Base-by-base conservation (phyloP, 2,113 vertebrate species). In the Sapayoa aenigma region DNA sequence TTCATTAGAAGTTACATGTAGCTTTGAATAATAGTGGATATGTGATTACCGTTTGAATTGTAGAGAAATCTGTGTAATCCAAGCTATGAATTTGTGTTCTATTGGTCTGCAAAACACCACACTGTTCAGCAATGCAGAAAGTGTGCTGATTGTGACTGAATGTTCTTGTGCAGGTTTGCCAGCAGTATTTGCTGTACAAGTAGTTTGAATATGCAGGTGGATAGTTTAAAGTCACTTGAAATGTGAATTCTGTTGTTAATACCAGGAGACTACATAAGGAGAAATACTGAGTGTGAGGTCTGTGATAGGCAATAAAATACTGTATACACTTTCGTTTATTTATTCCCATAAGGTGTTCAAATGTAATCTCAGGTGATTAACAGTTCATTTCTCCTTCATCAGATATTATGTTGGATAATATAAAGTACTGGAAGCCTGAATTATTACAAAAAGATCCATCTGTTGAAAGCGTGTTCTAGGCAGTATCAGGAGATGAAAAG, bases 111-210 rank as follows among this genome's bases (percentile, higher is more conserved):
- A 76, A 82, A 93, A 76, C 66, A n/a, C 35, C 22, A n/a, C 20
- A 7, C 9, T 76, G 59, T 18, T 60, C 90, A 95, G 11, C 75
- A 85, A 76, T 91, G 94, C 82, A 85, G 85, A 96, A 96, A 83
- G 78, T 87, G 23, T 83, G 95, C 94, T 93, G 94, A 95, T 53
- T 21, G 74, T 0, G 0, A 52, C 78, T 1, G 1, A 76, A 83
- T n/a, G 78, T 49, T 83, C 94, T 90, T 83, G 84, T 89, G 74
- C 47, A 63, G 77, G 75, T 87, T 60, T 79, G 4, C 35, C 31
- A 42, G 44, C 5, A 21, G 58, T 68, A 33, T 91, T 84, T 96
- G 60, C 81, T 89, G 71, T 82, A 56, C 41, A n/a, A 80, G 72
- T 88, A n/a, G 18, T 76, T 93, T 87, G 39, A 66, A 44, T 44